Base-by-base conservation (phyloP, 1,140 invertebrate genomes). In the Hydropsyche tenuis region DNA sequence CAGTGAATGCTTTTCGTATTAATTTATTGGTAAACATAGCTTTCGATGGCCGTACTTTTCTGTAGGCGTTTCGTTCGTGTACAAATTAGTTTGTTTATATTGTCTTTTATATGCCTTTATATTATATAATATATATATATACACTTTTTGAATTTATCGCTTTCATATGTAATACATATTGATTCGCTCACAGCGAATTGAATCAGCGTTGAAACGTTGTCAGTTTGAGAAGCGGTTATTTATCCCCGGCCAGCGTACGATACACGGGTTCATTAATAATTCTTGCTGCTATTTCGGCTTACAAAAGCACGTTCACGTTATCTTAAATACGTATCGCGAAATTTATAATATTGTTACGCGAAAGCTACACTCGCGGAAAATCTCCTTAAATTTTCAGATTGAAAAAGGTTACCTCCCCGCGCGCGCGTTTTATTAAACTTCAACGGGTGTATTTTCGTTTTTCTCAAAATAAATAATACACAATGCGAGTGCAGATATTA, bases 201-300 rank as follows among this genome's bases (percentile, higher is more conserved):
- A 27, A 60, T 60, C 23, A 60, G 56, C 23, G 56, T 60, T 60
- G 56, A 60, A 60, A 60, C 56, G 56, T 60, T 25, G 56, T 60
- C 63, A 65, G 63, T 65, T 65, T 65, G 63, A 65, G 63, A 65
- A 65, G 63, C 63, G 63, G 63, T 65, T 65, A 65, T 65, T 65
- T 65, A 43, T 27, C 60, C 42, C 5, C 42, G 16, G 14, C 14
- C 14, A 16, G 14, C 14, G 14, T 51, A 51, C 30, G 2, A 43
- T 65, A 65, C 16, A 65, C 30, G 30, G 2, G 23, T 43, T 65
- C 30, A 43, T 43, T 43, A 45, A 65, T 65, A 42, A 65, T 43
- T 42, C 63, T 4, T 22, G 30, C 20, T 43, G 63, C 30, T 65
- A 65, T 65, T 65, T 65, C 30, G 63, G 27, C 16, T 43, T 43